phyloP scores from a whole-genome alignment of 1,140 invertebrate genomes.

The Bombus vancouverensis region DNA sequence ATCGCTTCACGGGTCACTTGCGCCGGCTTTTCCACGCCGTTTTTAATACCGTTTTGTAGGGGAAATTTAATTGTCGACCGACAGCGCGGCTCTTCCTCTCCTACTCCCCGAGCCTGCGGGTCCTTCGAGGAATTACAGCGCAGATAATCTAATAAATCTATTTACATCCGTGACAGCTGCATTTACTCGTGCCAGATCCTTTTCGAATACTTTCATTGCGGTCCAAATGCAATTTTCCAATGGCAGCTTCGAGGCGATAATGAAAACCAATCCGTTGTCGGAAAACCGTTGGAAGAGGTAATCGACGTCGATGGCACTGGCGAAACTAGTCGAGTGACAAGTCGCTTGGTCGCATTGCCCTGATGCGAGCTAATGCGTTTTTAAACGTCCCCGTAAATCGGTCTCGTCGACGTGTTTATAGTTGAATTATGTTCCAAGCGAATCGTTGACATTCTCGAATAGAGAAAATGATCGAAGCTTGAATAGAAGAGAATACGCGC shows the following conservation, averaged over 20 bases:
- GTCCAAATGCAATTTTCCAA: background rate
- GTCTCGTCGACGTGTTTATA: background rate
- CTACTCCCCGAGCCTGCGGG: background rate
- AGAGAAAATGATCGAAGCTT: no score
- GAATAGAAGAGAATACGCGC: no score
- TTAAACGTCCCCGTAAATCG: background rate
- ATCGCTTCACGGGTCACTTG: constrained; percentile 49
- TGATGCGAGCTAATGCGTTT: background rate
- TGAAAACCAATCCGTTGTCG: constrained; percentile 17
- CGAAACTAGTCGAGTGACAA: background rate
- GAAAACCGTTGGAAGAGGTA: background rate
- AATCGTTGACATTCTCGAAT: no score
- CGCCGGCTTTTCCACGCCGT: constrained; percentile 42
- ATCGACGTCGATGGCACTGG: background rate
- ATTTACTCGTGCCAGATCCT: background rate
- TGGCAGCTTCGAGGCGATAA: background rate
- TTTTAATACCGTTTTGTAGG: constrained; percentile 8
- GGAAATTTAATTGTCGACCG: constrained; percentile 30
- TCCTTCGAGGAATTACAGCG: background rate
- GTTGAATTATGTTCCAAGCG: no score
- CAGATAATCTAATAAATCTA: constrained; percentile 22
- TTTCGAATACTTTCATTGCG: background rate
- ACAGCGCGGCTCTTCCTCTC: background rate
- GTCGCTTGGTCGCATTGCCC: background rate
- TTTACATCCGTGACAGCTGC: background rate